These are phyloP conservation scores for Anastatus disparis DNA, from an alignment of 1,140 invertebrate genomes.

Conservation along the genomic window DNA sequence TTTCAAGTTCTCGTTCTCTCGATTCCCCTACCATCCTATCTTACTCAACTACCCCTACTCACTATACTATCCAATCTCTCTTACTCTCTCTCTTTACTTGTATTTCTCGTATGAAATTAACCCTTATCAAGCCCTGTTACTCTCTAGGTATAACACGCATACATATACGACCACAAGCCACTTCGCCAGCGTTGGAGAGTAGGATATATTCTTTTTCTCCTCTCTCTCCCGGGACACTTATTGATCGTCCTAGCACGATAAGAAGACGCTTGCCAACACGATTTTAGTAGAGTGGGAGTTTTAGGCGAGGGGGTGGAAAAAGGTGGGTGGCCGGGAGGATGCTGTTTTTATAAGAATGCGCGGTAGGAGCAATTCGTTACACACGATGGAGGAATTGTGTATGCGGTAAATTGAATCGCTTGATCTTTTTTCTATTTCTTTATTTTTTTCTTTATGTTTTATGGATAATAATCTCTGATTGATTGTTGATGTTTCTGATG, in stretches of 20 bases:
- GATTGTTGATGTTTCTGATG: not conserved
- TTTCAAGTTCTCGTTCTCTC: slow-evolving; percentile 31
- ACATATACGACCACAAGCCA: slow-evolving; percentile 8
- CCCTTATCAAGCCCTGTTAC: slow-evolving; percentile 65
- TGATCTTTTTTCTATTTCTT: too few species aligned
- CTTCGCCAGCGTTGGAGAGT: slow-evolving; percentile 48
- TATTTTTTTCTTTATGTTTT: too few species aligned
- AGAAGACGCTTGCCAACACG: slow-evolving; percentile 63
- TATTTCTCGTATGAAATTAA: slow-evolving; percentile 65
- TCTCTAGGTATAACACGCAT: slow-evolving; percentile 19
- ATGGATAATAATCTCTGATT: slow-evolving; percentile 27
- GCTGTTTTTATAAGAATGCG: slow-evolving; percentile 6
- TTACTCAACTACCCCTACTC: too few species aligned
- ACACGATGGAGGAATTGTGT: not conserved
- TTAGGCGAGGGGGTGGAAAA: too few species aligned
- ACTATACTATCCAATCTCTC: too few species aligned
- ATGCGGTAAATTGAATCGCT: slow-evolving; percentile 35
- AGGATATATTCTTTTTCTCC: slow-evolving; percentile 64
- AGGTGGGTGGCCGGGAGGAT: too few species aligned
- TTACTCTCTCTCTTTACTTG: slow-evolving; percentile 11
- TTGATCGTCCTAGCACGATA: slow-evolving; percentile 63
- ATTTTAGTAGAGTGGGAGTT: slow-evolving; percentile 46
- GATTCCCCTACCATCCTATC: not conserved
- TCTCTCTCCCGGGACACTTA: slow-evolving; percentile 66
- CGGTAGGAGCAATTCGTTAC: not conserved